phyloP scores from a whole-genome alignment of 2,113 vertebrate genomes.

The Laterallus jamaicensis region DNA sequence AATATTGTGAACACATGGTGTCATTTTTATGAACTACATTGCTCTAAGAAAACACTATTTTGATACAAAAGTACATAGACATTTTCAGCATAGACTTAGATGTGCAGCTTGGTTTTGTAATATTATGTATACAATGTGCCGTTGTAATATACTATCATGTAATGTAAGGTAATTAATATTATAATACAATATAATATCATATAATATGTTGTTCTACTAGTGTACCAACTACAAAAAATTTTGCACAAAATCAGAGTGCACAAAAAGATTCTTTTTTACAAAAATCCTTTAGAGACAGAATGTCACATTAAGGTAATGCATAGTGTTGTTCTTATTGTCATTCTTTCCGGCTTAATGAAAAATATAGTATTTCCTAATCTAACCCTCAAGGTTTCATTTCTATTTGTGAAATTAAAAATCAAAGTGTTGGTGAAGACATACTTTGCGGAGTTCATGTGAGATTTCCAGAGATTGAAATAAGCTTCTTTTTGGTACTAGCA shows the following conservation, averaged over 20 bases:
- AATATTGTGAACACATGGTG: not conserved
- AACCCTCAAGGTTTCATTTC: not conserved
- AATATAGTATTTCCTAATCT: not conserved
- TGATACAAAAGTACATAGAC: not conserved
- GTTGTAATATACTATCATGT: not conserved
- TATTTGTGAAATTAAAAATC: not conserved
- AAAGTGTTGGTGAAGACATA: not conserved
- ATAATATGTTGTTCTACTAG: not conserved
- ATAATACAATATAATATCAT: not conserved
- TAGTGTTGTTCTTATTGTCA: not conserved
- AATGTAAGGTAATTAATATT: not conserved
- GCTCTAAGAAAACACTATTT: not conserved
- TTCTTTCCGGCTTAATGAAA: not conserved
- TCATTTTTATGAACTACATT: not conserved
- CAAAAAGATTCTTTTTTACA: not conserved
- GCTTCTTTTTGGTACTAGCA: not conserved
- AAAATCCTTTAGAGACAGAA: not conserved
- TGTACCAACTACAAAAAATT: not conserved
- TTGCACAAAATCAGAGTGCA: not conserved
- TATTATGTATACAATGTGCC: not conserved
- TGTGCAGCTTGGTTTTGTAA: not conserved
- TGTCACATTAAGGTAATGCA: not conserved
- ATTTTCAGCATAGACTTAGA: not conserved
- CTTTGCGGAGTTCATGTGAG: not conserved
- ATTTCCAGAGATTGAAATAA: not conserved